Evolutionary conservation across 92 coral and sea anemone genomes (phyloP).

Genomic region (Heliopora coerulea): DNA sequence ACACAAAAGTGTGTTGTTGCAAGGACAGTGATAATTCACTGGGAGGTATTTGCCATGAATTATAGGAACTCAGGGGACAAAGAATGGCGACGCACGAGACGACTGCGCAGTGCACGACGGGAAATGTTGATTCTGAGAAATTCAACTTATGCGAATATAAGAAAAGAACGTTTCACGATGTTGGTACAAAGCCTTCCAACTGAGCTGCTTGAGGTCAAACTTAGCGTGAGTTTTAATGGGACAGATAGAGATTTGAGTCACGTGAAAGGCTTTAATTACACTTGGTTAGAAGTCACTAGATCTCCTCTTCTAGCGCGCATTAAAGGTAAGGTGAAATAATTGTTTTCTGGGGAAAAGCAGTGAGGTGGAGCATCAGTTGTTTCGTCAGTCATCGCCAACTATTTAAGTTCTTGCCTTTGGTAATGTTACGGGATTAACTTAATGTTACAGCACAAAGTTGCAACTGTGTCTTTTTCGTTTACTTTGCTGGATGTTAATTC

Average conservation of each 20-base stretch:
- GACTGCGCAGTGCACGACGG: conserved; percentile 45
- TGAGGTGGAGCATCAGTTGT: too few species aligned
- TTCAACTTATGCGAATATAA: conserved; percentile 35
- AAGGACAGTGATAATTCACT: conserved; percentile 56
- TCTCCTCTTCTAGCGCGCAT: conserved; percentile 72
- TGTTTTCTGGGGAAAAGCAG: too few species aligned
- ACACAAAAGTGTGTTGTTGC: conserved; percentile 77
- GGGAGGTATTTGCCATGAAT: conserved; percentile 63
- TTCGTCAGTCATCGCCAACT: too few species aligned
- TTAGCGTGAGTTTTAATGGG: conserved; percentile 67
- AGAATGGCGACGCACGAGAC: conserved; percentile 40
- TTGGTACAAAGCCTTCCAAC: conserved; percentile 67
- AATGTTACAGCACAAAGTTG: too few species aligned
- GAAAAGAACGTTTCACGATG: conserved; percentile 54
- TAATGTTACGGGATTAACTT: too few species aligned
- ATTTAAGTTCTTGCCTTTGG: too few species aligned
- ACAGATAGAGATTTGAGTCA: conserved; percentile 67
- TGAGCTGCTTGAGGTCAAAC: conserved; percentile 59
- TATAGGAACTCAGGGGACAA: neutral
- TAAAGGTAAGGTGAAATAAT: too few species aligned
- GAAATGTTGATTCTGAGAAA: conserved; percentile 49
- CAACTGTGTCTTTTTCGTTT: too few species aligned
- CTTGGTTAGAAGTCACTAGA: conserved; percentile 73
- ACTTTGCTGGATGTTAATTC: too few species aligned
- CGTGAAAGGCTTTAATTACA: conserved; percentile 54